phyloP scores from a whole-genome alignment of 2,113 vertebrate species.

The Mormyrus lacerda region DNA sequence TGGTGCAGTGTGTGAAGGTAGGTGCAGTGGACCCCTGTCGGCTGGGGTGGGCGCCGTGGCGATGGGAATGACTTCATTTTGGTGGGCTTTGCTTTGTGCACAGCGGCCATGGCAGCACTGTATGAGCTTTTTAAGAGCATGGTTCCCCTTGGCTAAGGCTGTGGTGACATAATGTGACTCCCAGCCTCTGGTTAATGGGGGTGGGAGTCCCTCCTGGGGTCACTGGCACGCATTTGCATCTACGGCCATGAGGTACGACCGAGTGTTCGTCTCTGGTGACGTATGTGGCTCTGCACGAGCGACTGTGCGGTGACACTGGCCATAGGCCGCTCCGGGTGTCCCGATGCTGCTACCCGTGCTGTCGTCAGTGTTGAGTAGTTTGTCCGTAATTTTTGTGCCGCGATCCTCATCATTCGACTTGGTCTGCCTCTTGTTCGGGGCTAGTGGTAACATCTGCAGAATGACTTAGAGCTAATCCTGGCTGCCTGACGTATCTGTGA shows the following conservation, averaged over 20 bases:
- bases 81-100: not conserved
- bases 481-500: not conserved
- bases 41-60: no score
- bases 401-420: not conserved
- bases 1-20: constrained; percentile 13
- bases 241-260: not conserved
- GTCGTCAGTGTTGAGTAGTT: not conserved
- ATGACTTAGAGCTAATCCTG: not conserved
- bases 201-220: not conserved
- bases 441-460: not conserved
- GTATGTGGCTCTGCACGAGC: not conserved
- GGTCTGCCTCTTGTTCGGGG: not conserved
- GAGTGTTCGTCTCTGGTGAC: not conserved
- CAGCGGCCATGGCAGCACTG: not conserved
- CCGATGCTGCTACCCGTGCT: not conserved
- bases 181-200: not conserved
- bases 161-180: not conserved
- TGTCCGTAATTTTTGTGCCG: not conserved
- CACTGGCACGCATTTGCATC: not conserved
- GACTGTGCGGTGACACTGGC: not conserved
- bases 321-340: not conserved
- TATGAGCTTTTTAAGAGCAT: not conserved
- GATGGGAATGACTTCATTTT: not conserved
- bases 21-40: not conserved
- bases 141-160: not conserved